Percentiles rank a stretch among this genome's conserved stretches.
phyloP scores from a whole-genome alignment of 2,113 vertebrate species.

The Phasianus colchicus region DNA sequence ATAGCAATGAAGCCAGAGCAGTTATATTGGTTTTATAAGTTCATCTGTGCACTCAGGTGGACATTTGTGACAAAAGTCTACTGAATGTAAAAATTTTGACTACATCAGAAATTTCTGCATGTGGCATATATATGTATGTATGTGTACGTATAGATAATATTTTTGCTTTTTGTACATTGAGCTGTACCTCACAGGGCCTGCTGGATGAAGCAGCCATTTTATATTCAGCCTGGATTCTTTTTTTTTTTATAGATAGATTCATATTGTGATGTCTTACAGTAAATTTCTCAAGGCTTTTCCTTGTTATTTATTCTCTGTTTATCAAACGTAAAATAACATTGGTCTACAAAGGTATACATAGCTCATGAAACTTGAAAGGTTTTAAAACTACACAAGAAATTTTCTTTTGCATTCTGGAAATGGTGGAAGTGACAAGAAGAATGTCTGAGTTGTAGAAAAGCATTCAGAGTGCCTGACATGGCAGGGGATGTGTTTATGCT shows the following conservation, averaged over 20 bases:
- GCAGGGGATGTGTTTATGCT: neutral
- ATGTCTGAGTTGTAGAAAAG: neutral
- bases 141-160: neutral
- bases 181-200: neutral
- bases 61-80: neutral
- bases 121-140: neutral
- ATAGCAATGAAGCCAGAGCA: neutral
- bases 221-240: neutral
- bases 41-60: neutral
- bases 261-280: neutral
- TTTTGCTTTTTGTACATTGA: neutral
- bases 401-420: neutral
- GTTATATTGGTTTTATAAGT: neutral
- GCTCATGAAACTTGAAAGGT: neutral
- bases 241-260: neutral
- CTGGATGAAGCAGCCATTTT: neutral
- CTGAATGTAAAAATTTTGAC: neutral
- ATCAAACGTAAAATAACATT: neutral
- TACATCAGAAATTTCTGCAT: neutral
- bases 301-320: neutral
- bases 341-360: neutral
- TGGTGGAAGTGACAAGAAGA: neutral
- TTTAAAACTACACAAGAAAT: neutral
- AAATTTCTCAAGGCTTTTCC: neutral
- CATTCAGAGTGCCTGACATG: neutral